Base-by-base conservation (phyloP, 2,113 vertebrate species). In the Phainopepla nitens region DNA sequence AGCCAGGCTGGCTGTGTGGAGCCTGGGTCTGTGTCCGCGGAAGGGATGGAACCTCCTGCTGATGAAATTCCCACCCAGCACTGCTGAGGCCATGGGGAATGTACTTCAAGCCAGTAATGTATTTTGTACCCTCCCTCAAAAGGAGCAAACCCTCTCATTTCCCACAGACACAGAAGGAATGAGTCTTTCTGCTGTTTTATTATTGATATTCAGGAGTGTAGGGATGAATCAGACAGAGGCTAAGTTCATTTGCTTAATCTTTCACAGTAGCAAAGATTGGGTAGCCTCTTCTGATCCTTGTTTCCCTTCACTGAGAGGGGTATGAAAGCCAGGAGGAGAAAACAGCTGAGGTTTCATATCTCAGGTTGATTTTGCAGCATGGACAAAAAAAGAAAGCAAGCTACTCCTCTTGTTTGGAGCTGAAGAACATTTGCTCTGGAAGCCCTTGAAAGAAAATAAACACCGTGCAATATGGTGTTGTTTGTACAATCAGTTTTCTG, bases 391-490 rank as follows among this genome's bases (percentile, higher is more conserved):
- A 82, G 79, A 84, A 95, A 95, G 60, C 39, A 33, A 90, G 71
- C 42, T 90, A 69, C 73, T 94, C 27, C 28, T 88, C 75, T 86
- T 91, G 33, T 88, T 77, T 80, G 51, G 65, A 83, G 56, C 76
- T 93, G 56, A 80, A 83, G 79, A 93, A 77, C 62, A 62, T 93
- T 90, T 88, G 75, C 64, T 90, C 75, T 83, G 79, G 87, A 92
- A 96, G 82, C 64, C 73, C 82, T 76, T 93, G 87, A 79, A 91
- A 82, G 87, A 89, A 93, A 90, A 93, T 75, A 85, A 91, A 85
- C 50, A 72, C 0, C 0, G 22, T 33, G 41, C 72, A 79, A 73
- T 90, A 77, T 73, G 86, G 87, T 66, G 49, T 11, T 86, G 73
- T 91, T 93, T 93, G 69, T 79, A 85, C 36, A 88, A 72, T 42